Base-by-base conservation (phyloP, 1,140 invertebrate species). In the Drosophila tsacasi region DNA sequence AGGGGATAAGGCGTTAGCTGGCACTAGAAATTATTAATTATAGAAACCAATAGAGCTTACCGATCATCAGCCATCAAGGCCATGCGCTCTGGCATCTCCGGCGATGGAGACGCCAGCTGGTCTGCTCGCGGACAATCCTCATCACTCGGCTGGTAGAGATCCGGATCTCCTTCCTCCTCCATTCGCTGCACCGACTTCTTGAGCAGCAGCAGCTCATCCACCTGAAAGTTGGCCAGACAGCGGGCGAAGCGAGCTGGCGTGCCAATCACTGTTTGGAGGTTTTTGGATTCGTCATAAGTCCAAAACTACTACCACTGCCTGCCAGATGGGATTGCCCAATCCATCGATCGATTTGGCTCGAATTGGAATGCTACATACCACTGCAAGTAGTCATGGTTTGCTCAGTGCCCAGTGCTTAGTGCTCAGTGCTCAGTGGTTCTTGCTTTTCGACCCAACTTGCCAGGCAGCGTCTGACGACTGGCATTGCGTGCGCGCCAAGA, bases 61-160 rank as follows among this genome's bases (percentile, higher is more conserved):
- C 78, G 59, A 25, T 89, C 85, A 2, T 79, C 85, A 3, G 82
- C 82, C 85, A 90, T 90, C 40, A 90, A 59, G 27, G 85, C 85
- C 86, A 90, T 57, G 3, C 79, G 61, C 35, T 90, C 64, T 0
- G 85, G 85, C 23, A 59, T 37, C 9, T 32, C 21, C 10, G 32
- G 25, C 17, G 17, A 3, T 12, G 17, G 9, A 0, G 35, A 12
- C 5, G 6, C 30, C 3, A 9, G 0, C 7, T 46, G 3, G 1
- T 39, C 12, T 15, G 17, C 21, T 5, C 25, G 35, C 1, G 59
- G 46, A 4, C 52, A 59, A 1, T 25, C 39, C 9, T 6, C 35
- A 15, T 6, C 32, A 15, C 0, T 37, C 2, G 19, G 32, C 19
- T 15, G 5, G 1, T 17, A 61, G 5, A 10, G 12, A 0, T 62